These are phyloP conservation scores for Selenia dentaria DNA, from an alignment of 2,888 invertebrate species.

Conservation along the genomic window DNA sequence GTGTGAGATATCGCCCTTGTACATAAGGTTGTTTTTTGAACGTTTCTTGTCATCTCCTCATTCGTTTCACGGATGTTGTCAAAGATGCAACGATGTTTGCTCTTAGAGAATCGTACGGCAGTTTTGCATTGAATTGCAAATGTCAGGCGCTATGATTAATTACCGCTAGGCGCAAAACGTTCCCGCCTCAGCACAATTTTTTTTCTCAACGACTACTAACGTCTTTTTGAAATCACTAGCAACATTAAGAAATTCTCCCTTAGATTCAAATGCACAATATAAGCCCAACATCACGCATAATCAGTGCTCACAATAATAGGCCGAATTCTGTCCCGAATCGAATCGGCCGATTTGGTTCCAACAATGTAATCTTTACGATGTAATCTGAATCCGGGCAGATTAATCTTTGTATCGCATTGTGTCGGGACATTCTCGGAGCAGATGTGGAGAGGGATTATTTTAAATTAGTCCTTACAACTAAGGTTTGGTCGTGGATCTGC, in stretches of 20 bases:
- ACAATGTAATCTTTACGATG: conserved; percentile 43
- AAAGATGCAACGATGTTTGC: too few species aligned
- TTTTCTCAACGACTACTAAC: too few species aligned
- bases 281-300: conserved; percentile 28
- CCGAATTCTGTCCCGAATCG: conserved; percentile 22
- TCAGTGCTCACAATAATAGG: conserved; percentile 32
- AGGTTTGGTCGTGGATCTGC: conserved; percentile 1
- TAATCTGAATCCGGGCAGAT: conserved; percentile 53
- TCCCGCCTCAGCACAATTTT: too few species aligned
- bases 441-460: conserved; percentile 35
- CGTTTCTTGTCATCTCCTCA: too few species aligned
- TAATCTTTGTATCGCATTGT: conserved; percentile 45
- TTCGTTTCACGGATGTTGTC: too few species aligned
- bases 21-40: too few species aligned
- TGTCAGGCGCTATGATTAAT: too few species aligned
- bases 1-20: too few species aligned
- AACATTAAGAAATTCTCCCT: not conserved
- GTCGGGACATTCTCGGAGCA: conserved; percentile 22
- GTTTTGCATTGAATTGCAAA: too few species aligned
- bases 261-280: conserved; percentile 6
- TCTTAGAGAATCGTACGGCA: too few species aligned
- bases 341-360: conserved; percentile 20
- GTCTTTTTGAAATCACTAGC: too few species aligned
- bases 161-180: too few species aligned
- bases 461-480: conserved; percentile 28